A percentile compares a stretch with the other conserved stretches of the same genome.
Evolutionary conservation across 2,888 invertebrate genomes (phyloP).

Genomic region (Bimastos eiseni): DNA sequence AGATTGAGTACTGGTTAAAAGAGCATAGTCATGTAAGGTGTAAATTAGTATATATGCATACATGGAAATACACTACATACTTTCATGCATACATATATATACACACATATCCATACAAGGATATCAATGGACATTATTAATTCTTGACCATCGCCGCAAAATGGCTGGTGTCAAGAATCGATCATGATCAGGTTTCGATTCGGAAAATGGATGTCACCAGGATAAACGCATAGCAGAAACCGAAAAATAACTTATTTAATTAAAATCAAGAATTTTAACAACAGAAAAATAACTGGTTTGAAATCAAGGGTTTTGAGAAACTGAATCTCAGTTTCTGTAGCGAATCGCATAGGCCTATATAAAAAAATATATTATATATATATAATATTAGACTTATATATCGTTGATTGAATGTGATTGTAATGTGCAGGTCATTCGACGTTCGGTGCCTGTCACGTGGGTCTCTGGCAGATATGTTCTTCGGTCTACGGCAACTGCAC

Average conservation of each 20-base stretch:
- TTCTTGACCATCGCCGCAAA: too few relatives aligned
- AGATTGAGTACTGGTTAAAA: too few relatives aligned
- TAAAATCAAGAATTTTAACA: too few relatives aligned
- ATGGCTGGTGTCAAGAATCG: too few relatives aligned
- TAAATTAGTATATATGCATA: constrained; percentile 15
- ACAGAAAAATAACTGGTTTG: neutral
- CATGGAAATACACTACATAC: constrained; percentile 20
- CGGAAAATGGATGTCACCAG: too few relatives aligned
- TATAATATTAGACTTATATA: too few relatives aligned
- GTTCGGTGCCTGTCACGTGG: constrained; percentile 26
- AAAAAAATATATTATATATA: too few relatives aligned
- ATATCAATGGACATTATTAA: constrained; percentile 29
- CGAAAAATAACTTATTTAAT: neutral
- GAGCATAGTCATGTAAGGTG: too few relatives aligned
- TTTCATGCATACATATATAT: constrained; percentile 24
- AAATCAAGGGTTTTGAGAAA: neutral
- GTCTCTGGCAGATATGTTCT: constrained; percentile 36
- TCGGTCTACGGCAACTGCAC: constrained; percentile 30
- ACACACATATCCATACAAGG: constrained; percentile 30
- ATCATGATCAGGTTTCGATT: too few relatives aligned
- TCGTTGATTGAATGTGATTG: neutral
- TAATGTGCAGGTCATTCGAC: constrained; percentile 26
- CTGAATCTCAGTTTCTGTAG: neutral
- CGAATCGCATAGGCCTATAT: too few relatives aligned
- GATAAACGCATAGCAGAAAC: neutral